Conservation (phyloP, 2,888 invertebrate genomes). For the Steromphala cineraria region DNA sequence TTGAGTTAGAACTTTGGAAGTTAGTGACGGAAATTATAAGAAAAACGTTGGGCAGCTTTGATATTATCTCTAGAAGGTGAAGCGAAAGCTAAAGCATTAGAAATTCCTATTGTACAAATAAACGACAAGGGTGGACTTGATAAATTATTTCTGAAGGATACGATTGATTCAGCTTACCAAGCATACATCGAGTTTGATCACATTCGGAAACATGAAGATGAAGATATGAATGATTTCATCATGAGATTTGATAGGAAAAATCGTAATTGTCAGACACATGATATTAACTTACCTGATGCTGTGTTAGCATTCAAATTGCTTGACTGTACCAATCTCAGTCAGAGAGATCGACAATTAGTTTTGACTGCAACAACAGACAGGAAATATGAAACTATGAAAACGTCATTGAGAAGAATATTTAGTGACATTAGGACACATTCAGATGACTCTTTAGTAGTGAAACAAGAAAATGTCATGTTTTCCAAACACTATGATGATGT, state of each 20-base stretch:
- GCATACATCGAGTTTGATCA: neutral
- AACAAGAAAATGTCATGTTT: neutral
- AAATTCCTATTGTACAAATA: too few species aligned
- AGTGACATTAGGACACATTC: neutral
- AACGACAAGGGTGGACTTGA: too few species aligned
- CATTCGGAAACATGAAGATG: neutral
- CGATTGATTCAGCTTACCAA: neutral
- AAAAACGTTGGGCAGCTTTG: too few species aligned
- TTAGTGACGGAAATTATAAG: too few species aligned
- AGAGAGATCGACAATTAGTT: slow-evolving; percentile 16
- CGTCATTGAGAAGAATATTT: slow-evolving; percentile 15
- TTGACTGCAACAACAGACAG: slow-evolving; percentile 24
- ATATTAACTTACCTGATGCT: neutral
- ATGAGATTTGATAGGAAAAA: neutral
- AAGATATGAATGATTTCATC: neutral
- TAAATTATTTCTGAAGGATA: too few species aligned
- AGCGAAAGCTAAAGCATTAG: too few species aligned
- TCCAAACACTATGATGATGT: too few species aligned
- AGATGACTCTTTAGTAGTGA: neutral
- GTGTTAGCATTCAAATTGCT: slow-evolving; percentile 1
- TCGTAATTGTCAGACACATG: neutral
- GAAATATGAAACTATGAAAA: slow-evolving; percentile 14
- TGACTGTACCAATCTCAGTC: slow-evolving; percentile 21
- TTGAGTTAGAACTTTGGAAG: too few species aligned
- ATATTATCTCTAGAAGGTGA: too few species aligned